Base-by-base conservation (phyloP, 2,797 vertebrate genomes). In the Orientallactaga sibirica region DNA sequence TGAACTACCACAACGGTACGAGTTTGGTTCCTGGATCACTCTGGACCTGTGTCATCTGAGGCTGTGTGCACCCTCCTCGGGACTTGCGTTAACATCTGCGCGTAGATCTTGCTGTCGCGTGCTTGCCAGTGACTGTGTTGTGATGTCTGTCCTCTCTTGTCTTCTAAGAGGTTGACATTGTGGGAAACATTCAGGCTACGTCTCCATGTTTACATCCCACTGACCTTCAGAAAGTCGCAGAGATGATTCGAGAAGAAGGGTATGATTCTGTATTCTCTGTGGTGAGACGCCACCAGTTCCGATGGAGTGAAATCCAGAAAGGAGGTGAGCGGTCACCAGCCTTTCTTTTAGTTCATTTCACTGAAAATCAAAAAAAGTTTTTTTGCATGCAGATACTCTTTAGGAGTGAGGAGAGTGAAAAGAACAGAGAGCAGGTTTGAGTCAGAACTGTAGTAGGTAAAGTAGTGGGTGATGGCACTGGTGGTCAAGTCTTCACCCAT, bases 151-250 rank as follows among this genome's bases (percentile, higher is more conserved):
- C 33, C 33, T 37, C 33, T 37, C 33, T 37, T 37, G 33, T 37
- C 33, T 37, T 37, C 33, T 37, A 37, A 37, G 99, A 98, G 61
- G 98, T 99, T 94, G 98, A 98, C 16, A 97, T 99, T 83, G 95
- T 99, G 25, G 99, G 99, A 90, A 98, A 99, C 97, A 99, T 99
- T 95, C 99, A 99, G 98, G 99, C 99, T 12, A 99, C 99, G 0
- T 98, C 99, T 29, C 99, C 99, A 0, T 99, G 99, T 96, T 98
- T 99, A 78, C 99, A 99, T 48, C 99, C 99, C 10, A 64, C 93
- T 1, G 99, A 99, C 83, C 96, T 99, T 86, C 97, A 97, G 90
- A 97, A 98, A 96, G 99, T 99, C 55, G 98, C 98, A 96, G 96
- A 98, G 92, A 99, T 99, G 84, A 97, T 99, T 92, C 97, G 98